Evolutionary conservation across 2,888 invertebrate genomes (phyloP).

Genomic region (Chrysolina haemoptera): DNA sequence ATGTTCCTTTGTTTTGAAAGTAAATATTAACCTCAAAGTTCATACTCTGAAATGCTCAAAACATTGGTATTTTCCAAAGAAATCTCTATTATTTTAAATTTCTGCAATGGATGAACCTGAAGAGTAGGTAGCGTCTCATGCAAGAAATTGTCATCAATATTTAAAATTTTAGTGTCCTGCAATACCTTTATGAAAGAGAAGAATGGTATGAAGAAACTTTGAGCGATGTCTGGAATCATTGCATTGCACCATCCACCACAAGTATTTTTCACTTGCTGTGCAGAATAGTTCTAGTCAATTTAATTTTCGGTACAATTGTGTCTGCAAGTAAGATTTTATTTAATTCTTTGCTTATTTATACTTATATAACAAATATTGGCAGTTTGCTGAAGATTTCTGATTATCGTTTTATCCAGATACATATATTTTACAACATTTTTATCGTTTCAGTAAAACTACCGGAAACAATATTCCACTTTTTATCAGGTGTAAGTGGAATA

Average conservation of each 20-base stretch:
- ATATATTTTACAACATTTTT: not conserved
- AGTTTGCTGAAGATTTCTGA: too few relatives aligned
- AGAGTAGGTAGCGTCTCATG: constrained; percentile 29
- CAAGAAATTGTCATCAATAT: not conserved
- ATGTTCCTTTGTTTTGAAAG: not conserved
- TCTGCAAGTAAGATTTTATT: constrained; percentile 50
- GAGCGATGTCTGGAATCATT: constrained; percentile 56
- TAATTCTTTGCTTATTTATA: too few relatives aligned
- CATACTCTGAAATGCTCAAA: constrained; percentile 6
- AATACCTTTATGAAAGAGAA: constrained; percentile 42
- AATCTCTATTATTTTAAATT: constrained; percentile 12
- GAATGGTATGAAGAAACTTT: constrained; percentile 47
- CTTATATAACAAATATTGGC: too few relatives aligned
- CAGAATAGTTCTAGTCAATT: constrained; percentile 54
- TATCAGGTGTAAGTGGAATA: constrained; percentile 55
- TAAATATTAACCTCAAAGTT: constrained; percentile 14
- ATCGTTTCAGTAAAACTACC: constrained; percentile 45
- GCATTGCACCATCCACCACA: constrained; percentile 52
- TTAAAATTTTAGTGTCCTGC: constrained; percentile 43
- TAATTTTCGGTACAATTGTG: constrained; percentile 52
- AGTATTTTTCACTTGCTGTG: constrained; percentile 52
- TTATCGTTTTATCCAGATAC: too few relatives aligned
- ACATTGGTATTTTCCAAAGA: not conserved
- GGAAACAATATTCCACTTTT: constrained; percentile 52
- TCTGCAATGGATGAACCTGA: constrained; percentile 32